Evolutionary conservation across 2,888 invertebrate species (phyloP).

Genomic region (Argyresthia goedartella): DNA sequence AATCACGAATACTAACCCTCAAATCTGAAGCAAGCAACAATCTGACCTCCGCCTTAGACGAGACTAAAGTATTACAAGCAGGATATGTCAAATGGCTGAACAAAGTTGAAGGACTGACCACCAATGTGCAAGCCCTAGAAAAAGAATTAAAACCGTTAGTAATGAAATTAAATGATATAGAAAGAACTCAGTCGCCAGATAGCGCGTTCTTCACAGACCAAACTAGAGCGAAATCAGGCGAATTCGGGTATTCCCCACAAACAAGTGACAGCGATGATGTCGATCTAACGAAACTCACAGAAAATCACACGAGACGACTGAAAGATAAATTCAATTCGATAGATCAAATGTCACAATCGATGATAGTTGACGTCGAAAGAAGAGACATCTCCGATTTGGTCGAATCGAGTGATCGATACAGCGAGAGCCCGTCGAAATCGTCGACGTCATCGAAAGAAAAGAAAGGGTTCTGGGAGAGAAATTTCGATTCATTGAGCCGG

Average conservation of each 20-base stretch:
- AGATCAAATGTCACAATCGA: conserved; percentile 66
- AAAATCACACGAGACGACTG: conserved; percentile 49
- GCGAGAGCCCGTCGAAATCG: conserved; percentile 54
- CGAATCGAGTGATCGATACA: conserved; percentile 17
- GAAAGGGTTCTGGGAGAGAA: conserved; percentile 68
- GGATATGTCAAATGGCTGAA: conserved; percentile 62
- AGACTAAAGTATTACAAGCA: conserved; percentile 78
- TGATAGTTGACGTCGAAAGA: conserved; percentile 61
- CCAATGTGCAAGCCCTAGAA: conserved; percentile 75
- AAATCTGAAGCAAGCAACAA: conserved; percentile 76
- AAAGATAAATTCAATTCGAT: conserved; percentile 63
- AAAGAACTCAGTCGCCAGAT: conserved; percentile 57
- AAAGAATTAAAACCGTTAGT: conserved; percentile 71
- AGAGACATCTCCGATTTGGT: conserved; percentile 35
- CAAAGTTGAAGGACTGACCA: conserved; percentile 76
- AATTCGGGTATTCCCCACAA: conserved; percentile 61
- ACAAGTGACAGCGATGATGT: conserved; percentile 60
- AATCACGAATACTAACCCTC: conserved; percentile 73
- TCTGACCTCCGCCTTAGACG: conserved; percentile 75
- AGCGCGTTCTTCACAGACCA: conserved; percentile 70
- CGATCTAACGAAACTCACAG: conserved; percentile 41
- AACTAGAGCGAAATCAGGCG: conserved; percentile 58
- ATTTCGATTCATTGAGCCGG: conserved; percentile 63
- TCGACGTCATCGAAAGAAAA: conserved; percentile 55
- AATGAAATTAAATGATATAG: conserved; percentile 47